Conservation (phyloP, 2,888 invertebrate genomes). For the Blastobasis lacticolella region DNA sequence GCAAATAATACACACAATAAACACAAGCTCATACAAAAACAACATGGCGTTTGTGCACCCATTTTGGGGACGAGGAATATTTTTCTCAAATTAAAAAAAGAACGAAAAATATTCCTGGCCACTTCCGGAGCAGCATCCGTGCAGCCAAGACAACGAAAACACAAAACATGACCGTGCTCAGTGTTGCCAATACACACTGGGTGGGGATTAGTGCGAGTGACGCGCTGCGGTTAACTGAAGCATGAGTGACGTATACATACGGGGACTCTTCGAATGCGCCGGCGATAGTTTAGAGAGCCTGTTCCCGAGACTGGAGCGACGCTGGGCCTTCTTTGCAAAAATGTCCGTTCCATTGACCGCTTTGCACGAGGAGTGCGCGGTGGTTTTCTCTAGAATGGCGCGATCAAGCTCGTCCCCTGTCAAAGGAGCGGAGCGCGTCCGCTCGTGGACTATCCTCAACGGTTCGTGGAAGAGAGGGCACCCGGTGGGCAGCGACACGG, state of each 20-base stretch:
- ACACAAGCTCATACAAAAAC: too few relatives aligned
- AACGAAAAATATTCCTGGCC: too few relatives aligned
- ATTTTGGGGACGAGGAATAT: too few relatives aligned
- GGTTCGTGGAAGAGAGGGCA: constrained; percentile 51
- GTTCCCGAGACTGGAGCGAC: constrained; percentile 63
- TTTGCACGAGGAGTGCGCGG: constrained; percentile 47
- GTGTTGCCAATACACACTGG: too few relatives aligned
- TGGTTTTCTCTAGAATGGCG: constrained; percentile 42
- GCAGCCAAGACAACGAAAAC: too few relatives aligned
- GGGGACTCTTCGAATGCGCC: constrained; percentile 58
- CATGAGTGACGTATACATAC: constrained; percentile 37
- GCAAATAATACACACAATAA: too few relatives aligned
- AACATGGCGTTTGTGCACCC: too few relatives aligned
- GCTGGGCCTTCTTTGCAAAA: constrained; percentile 38
- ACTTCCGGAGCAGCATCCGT: too few relatives aligned
- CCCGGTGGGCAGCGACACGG: constrained; percentile 57
- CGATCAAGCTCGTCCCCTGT: constrained; percentile 68
- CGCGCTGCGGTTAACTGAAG: constrained; percentile 3
- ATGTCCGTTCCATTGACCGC: constrained; percentile 48
- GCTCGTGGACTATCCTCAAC: constrained; percentile 72
- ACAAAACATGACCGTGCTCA: too few relatives aligned
- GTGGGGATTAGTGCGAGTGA: too few relatives aligned
- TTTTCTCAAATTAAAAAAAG: too few relatives aligned
- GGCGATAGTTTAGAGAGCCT: constrained; percentile 62
- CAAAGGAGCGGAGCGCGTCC: constrained; percentile 81